Conservation (phyloP, 2,888 invertebrate genomes). For the Archaeoteleia sp. region DNA sequence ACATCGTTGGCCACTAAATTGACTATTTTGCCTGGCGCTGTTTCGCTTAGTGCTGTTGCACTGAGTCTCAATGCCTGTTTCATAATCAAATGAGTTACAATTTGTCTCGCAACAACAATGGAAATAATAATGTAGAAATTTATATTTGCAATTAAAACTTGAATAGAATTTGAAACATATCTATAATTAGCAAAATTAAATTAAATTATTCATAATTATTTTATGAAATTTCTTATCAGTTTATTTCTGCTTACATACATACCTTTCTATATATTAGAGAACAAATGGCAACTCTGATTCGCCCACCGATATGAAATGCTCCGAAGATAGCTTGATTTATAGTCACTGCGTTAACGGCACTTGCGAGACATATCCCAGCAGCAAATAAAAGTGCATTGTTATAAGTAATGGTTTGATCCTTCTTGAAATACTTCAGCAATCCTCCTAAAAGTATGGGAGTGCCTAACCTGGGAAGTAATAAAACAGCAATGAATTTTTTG, state of each 20-base stretch:
- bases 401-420: constrained; percentile 54
- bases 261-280: constrained; percentile 92
- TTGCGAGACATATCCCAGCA: constrained; percentile 67
- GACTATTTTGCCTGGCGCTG: constrained; percentile 78
- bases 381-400: constrained; percentile 68
- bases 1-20: constrained; percentile 89
- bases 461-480: too few relatives aligned
- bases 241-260: too few relatives aligned
- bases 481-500: too few relatives aligned
- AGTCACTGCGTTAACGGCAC: constrained; percentile 76
- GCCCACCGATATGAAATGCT: constrained; percentile 86
- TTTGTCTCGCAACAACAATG: too few relatives aligned
- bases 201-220: constrained; percentile 5
- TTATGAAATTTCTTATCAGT: too few relatives aligned
- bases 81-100: too few relatives aligned
- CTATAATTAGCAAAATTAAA: background rate
- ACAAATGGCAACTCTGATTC: constrained; percentile 87
- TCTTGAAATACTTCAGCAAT: constrained; percentile 80
- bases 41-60: constrained; percentile 82
- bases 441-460: constrained; percentile 82
- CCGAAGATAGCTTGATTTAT: constrained; percentile 82
- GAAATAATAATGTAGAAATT: too few relatives aligned
- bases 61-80: constrained; percentile 54
- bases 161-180: constrained; percentile 1
- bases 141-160: too few relatives aligned